These are phyloP conservation scores for Physeter macrocephalus DNA, from an alignment of 2,113 vertebrate genomes.

Conservation along the genomic window DNA sequence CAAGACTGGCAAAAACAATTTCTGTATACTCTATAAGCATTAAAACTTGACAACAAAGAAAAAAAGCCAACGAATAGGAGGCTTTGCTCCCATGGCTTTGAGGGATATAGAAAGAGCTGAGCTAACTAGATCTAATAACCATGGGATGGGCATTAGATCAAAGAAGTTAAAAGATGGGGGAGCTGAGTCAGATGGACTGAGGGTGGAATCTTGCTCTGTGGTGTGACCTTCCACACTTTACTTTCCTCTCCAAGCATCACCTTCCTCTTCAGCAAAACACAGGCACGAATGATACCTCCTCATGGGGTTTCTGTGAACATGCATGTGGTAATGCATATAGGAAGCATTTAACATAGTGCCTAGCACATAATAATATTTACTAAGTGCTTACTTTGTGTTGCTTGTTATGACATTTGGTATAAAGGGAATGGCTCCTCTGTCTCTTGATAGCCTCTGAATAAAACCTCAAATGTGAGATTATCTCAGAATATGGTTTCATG, in stretches of 20 bases:
- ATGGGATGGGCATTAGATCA: background rate
- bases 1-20: background rate
- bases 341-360: background rate
- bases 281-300: background rate
- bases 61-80: background rate
- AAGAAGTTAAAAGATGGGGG: background rate
- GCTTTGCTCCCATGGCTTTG: background rate
- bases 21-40: background rate
- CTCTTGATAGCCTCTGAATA: background rate
- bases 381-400: background rate
- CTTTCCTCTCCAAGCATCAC: background rate
- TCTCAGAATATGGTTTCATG: background rate
- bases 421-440: background rate
- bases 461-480: background rate
- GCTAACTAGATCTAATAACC: background rate
- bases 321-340: background rate
- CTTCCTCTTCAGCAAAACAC: background rate
- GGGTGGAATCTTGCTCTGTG: background rate
- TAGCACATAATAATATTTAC: background rate
- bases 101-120: background rate
- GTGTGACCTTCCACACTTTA: background rate
- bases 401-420: background rate
- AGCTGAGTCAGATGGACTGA: background rate
- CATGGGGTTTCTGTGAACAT: background rate
- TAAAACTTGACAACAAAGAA: background rate